Base-by-base conservation (phyloP, 2,797 vertebrate species). In the Smutsia gigantea region DNA sequence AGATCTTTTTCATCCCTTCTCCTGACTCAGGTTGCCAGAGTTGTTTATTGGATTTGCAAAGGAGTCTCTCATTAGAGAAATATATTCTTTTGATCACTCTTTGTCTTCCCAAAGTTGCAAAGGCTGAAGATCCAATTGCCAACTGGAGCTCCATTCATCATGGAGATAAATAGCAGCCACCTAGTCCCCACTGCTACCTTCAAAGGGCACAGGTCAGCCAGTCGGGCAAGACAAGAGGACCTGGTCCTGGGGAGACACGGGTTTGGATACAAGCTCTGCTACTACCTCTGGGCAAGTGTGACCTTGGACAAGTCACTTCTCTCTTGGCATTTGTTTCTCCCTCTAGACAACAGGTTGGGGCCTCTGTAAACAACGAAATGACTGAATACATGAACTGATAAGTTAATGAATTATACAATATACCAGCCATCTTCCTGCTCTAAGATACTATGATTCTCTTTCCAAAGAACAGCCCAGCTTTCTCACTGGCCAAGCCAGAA, bases 41-140 rank as follows among this genome's bases (percentile, higher is more conserved):
- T 27, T 53, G 88, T 81, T 63, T 92, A 93, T 69, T 87, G 7
- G 82, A 78, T 97, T 97, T 96, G 93, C 92, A 95, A 95, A 96
- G 89, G 94, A 61, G 94, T 69, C 93, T 96, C 96, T 96, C 96
- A 77, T 96, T 95, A 96, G 95, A 69, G 95, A 96, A 97, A 93
- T 68, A 89, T 25, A 86, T 72, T 89, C 94, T 91, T 97, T 96
- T 89, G 94, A 97, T 97, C 95, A 84, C 46, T 61, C 78, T 87
- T 90, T 31, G 55, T 78, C 95, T 96, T 87, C 59, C 59, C 69
- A 14, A 61, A 75, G 88, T 94, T 75, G 21, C 95, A 87, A 97
- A 97, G 85, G 88, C 59, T 37, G 86, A 84, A 95, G 96, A 97
- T 97, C 95, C 95, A 89, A 86, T 96, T 93, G 95, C 97, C 83